A percentile compares a stretch with the other conserved stretches of the same genome.
Evolutionary conservation across 2,888 invertebrate species (phyloP).

Genomic region (Dryobotodes eremita): DNA sequence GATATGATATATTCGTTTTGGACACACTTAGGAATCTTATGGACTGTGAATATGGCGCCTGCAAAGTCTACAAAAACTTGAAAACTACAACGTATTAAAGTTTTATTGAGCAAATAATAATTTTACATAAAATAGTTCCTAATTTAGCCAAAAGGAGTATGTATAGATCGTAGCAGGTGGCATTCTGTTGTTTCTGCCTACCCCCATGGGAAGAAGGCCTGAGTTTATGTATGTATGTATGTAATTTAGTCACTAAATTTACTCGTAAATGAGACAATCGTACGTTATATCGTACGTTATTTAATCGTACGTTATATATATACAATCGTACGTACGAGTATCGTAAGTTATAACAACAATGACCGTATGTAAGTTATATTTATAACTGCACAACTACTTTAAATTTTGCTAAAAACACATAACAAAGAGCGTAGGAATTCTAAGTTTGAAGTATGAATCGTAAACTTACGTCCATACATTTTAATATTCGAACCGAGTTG

Average conservation of each 20-base stretch:
- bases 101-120: neutral
- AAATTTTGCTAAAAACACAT: neutral
- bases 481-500: conserved; percentile 12
- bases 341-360: conserved; percentile 1
- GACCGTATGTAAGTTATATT: too few species aligned
- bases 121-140: neutral
- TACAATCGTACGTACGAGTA: too few species aligned
- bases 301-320: too few species aligned
- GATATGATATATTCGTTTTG: neutral
- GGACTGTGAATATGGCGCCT: neutral
- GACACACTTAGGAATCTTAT: neutral
- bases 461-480: neutral
- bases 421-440: conserved; percentile 5
- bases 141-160: too few species aligned
- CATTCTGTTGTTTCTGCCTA: too few species aligned
- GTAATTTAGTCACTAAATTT: too few species aligned
- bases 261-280: neutral
- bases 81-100: neutral
- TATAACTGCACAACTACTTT: conserved; percentile 8
- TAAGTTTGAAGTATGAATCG: neutral
- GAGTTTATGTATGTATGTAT: too few species aligned
- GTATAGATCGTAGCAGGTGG: too few species aligned
- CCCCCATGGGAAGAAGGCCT: too few species aligned
- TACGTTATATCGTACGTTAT: too few species aligned
- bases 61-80: neutral